Base-by-base conservation (phyloP, 2,113 vertebrate species). In the Columba livia region DNA sequence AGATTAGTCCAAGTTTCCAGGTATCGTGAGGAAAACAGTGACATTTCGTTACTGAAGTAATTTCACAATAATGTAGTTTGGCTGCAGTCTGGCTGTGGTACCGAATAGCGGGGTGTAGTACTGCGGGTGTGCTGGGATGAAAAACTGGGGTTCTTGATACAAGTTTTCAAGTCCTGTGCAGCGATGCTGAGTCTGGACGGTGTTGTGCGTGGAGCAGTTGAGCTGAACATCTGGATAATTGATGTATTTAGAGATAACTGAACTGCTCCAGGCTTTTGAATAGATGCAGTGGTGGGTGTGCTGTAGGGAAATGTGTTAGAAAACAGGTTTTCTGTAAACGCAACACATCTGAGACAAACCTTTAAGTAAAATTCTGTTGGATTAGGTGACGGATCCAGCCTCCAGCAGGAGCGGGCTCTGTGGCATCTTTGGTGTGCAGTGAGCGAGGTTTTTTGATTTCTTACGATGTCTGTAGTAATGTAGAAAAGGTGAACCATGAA, bases 401-500 rank as follows among this genome's bases (percentile, higher is more conserved):
- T 83, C 25, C 54, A 57, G 32, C 14, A 1, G 19, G 31, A 75
- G 23, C 4, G 13, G 28, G 12, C 67, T 88, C 66, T 82, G 66
- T 14, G n/a, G 44, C 28, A 38, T 60, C n/a, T 80, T 86, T 0
- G 1, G 65, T 44, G 79, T 53, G 58, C 65, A 60, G 1, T 1
- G 51, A 88, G 85, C 40, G 66, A 86, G 89, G 31, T 28, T 17
- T 83, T 50, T 85, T 71, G 32, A 34, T 73, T 95, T 89, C 94
- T 90, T 80, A 88, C 4, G 0, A 9, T 56, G 58, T 78, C 88
- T 89, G 80, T 92, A 91, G 91, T 95, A 84, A 67, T 64, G 79
- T 48, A 62, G 91, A 75, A 74, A 97, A 97, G 94, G 90, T 96
- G 91, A 97, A 94, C 94, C 72, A 12, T 74, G 80, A 40, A 94